Percentiles rank a stretch among this genome's conserved stretches.
Evolutionary conservation across 92 coral and sea anemone genomes (phyloP).

Genomic region (Phymanthus crucifer): DNA sequence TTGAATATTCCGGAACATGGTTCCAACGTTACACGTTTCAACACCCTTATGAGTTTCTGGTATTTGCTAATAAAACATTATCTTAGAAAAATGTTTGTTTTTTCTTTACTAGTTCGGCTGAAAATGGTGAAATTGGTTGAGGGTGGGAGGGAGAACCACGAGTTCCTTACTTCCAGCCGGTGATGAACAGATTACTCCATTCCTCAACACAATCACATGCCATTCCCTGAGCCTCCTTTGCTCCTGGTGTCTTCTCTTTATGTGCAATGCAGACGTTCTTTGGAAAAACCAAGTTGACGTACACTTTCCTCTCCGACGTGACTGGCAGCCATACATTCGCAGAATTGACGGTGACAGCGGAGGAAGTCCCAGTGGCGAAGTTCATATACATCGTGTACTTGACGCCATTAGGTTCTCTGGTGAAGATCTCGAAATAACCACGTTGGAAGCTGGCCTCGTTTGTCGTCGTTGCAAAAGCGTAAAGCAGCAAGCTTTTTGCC

Average conservation of each 20-base stretch:
- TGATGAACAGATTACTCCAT: constrained; percentile 2
- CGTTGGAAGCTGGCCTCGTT: not conserved
- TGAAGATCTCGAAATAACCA: not conserved
- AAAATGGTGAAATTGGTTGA: not conserved
- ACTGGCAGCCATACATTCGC: not conserved
- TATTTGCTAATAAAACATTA: too few relatives aligned
- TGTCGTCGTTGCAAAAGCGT: not conserved
- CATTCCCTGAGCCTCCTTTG: not conserved
- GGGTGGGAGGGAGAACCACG: not conserved
- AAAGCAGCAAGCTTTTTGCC: not conserved
- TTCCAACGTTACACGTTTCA: too few relatives aligned
- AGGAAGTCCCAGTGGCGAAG: not conserved
- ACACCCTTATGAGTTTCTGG: too few relatives aligned
- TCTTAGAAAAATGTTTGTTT: not conserved
- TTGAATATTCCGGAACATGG: too few relatives aligned
- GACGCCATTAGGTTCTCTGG: not conserved
- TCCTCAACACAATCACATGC: not conserved
- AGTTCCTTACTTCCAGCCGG: constrained; percentile 8
- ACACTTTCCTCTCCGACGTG: not conserved
- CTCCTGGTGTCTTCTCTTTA: not conserved
- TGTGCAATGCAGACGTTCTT: not conserved
- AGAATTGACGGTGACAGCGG: not conserved
- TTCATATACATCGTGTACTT: constrained; percentile 3
- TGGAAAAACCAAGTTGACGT: not conserved
- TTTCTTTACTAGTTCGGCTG: not conserved